A percentile compares a stretch with the other conserved stretches of the same genome.
Evolutionary conservation across 2,797 vertebrate genomes (phyloP).

Genomic region (Neosilurus mollespiculum): DNA sequence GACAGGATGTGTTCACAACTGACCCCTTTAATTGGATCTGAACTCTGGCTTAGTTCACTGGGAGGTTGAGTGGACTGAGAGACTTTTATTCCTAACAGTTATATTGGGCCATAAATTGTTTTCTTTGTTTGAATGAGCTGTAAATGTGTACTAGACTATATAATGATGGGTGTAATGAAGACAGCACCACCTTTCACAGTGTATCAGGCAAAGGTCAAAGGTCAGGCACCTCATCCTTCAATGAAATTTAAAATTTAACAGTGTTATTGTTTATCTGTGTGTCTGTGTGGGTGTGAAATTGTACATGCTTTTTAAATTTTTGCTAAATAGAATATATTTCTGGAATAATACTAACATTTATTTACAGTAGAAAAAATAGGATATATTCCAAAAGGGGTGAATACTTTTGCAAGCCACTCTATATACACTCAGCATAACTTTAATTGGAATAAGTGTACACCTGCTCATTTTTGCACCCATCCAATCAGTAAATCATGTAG

Average conservation of each 20-base stretch:
- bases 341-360: no score
- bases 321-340: neutral
- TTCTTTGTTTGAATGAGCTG: constrained; percentile 35
- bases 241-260: constrained; percentile 25
- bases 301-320: neutral
- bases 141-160: constrained; percentile 43
- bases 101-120: constrained; percentile 48
- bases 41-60: constrained; percentile 54
- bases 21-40: constrained; percentile 52
- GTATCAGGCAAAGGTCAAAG: constrained; percentile 38
- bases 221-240: constrained; percentile 34
- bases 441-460: no score
- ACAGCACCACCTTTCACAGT: constrained; percentile 40
- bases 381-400: no score
- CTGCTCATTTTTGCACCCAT: neutral
- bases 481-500: neutral
- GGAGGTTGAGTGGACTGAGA: constrained; percentile 61
- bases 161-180: constrained; percentile 39
- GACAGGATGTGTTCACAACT: constrained; percentile 44
- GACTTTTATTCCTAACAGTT: constrained; percentile 38
- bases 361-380: neutral
- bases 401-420: no score
- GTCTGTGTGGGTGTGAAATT: neutral
- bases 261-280: neutral
- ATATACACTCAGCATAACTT: no score